Conservation (phyloP, 2,797 vertebrate genomes). For the Aratinga solstitialis region DNA sequence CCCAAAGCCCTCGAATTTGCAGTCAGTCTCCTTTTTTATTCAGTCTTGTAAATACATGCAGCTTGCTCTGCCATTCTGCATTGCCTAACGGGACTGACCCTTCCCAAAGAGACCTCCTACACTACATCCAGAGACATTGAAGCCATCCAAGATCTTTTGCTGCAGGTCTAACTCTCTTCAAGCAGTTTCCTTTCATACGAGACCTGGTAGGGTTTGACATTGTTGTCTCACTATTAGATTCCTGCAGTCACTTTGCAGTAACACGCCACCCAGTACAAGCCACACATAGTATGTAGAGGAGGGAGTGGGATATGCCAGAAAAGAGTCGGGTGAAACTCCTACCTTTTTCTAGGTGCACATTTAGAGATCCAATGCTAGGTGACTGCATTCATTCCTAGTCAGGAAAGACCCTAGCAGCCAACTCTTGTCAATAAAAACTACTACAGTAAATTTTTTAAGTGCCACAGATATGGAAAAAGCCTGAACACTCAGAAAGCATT, state of each 20-base stretch:
- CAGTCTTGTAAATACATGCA: neutral
- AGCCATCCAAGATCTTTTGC: neutral
- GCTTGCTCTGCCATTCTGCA: neutral
- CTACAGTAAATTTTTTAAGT: neutral
- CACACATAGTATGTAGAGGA: neutral
- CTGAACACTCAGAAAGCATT: slow-evolving; percentile 39
- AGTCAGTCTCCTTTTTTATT: neutral
- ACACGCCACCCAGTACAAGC: neutral
- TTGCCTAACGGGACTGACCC: neutral
- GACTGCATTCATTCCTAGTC: neutral
- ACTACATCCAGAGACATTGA: neutral
- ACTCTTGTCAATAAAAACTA: neutral
- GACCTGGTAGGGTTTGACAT: neutral
- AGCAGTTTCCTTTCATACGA: neutral
- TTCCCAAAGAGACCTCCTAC: neutral
- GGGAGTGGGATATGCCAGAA: neutral
- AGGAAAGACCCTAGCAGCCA: neutral
- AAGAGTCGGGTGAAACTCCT: neutral
- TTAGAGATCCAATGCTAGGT: neutral
- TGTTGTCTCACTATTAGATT: neutral
- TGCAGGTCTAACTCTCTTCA: neutral
- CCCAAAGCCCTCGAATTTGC: neutral
- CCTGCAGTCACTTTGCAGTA: neutral
- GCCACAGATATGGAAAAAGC: neutral
- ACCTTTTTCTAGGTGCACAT: neutral